Conservation (phyloP, 2,797 vertebrate genomes). For the Poecile montanus region DNA sequence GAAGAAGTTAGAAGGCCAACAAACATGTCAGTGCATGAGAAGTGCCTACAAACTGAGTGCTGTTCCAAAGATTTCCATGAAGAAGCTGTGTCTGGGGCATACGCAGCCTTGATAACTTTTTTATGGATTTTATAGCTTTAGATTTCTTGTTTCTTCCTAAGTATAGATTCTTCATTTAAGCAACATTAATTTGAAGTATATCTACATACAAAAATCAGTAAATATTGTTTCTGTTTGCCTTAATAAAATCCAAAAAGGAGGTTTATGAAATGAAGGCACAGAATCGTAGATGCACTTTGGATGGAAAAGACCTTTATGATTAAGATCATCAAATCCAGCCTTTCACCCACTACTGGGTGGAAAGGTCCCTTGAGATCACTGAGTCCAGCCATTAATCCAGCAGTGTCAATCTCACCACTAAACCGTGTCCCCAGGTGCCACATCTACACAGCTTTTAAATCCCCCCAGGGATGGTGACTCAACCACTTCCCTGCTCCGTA, state of each 20-base stretch:
- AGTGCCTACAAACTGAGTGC: not conserved
- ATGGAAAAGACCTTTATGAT: not conserved
- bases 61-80: not conserved
- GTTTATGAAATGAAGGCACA: not conserved
- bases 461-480: not conserved
- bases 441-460: not conserved
- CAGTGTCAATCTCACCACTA: not conserved
- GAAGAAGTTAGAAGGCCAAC: constrained; percentile 5
- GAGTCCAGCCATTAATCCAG: not conserved
- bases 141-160: not conserved
- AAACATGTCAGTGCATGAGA: not conserved
- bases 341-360: not conserved
- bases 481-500: not conserved
- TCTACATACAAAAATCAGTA: not conserved
- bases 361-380: not conserved
- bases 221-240: constrained; percentile 24
- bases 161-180: not conserved
- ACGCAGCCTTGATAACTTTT: not conserved
- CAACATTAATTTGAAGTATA: not conserved
- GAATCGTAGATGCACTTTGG: not conserved
- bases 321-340: not conserved
- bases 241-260: constrained; percentile 15
- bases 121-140: not conserved
- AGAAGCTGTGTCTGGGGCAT: not conserved
- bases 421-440: not conserved